Conservation (phyloP, 2,797 vertebrate species). For the Mormyrops boulengeri region DNA sequence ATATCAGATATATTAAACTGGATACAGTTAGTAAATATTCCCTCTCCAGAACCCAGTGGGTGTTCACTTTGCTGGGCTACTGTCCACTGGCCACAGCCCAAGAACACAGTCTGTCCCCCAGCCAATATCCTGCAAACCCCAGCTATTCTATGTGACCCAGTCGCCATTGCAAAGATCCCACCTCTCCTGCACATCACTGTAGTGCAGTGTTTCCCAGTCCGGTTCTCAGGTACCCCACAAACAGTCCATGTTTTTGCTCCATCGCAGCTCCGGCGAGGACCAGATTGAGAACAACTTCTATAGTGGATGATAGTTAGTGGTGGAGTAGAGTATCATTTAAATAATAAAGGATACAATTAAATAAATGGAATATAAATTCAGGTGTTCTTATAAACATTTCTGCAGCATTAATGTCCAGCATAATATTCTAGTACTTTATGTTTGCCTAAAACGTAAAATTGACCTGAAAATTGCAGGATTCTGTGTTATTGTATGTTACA, state of each 20-base stretch:
- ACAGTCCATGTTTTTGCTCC: background rate
- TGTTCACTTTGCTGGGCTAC: background rate
- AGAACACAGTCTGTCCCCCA: background rate
- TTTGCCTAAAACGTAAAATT: background rate
- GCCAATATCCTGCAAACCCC: background rate
- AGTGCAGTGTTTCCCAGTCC: background rate
- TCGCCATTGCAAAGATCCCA: background rate
- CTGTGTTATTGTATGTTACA: background rate
- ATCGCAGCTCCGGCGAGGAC: background rate
- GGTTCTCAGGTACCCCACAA: background rate
- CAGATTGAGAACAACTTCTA: background rate
- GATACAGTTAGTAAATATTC: background rate
- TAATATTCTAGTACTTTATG: background rate
- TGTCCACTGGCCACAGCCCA: conserved; percentile 1
- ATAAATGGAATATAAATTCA: background rate
- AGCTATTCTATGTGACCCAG: background rate
- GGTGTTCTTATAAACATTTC: background rate
- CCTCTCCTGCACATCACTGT: background rate
- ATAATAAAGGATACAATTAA: background rate
- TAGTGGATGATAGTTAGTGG: background rate
- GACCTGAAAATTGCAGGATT: background rate
- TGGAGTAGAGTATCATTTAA: background rate
- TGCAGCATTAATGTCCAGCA: background rate
- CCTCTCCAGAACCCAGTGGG: conserved; percentile 2
- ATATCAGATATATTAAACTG: background rate